A percentile compares a stretch with the other conserved stretches of the same genome.
These are phyloP conservation scores for Oreochromis spilurus DNA, from an alignment of 2,113 vertebrate genomes.

Conservation along the genomic window DNA sequence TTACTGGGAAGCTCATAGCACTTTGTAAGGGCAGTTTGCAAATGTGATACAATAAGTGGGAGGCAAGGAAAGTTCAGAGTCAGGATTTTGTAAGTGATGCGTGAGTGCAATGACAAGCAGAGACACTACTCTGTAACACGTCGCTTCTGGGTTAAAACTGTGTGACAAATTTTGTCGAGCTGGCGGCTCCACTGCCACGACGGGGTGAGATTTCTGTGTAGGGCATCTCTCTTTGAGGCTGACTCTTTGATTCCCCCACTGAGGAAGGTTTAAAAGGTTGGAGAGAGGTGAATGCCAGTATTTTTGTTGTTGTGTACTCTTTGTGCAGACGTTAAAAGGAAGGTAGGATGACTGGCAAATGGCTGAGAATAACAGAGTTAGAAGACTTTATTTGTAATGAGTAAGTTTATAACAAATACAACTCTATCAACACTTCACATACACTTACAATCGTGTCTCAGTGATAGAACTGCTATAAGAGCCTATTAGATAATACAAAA, in stretches of 20 bases:
- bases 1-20: neutral
- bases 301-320: neutral
- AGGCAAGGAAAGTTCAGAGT: neutral
- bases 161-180: neutral
- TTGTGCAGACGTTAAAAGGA: neutral
- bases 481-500: slow-evolving; percentile 35
- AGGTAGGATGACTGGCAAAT: neutral
- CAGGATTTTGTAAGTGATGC: neutral
- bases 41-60: neutral
- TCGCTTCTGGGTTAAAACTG: neutral
- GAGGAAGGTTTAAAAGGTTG: slow-evolving; percentile 2
- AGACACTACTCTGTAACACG: neutral
- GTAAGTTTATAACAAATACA: slow-evolving; percentile 47
- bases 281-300: neutral
- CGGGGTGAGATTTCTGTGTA: neutral
- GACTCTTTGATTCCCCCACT: slow-evolving; percentile 27
- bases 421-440: slow-evolving; percentile 22
- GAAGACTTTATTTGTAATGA: slow-evolving; percentile 64
- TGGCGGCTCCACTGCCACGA: neutral
- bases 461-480: slow-evolving; percentile 16
- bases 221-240: slow-evolving; percentile 28
- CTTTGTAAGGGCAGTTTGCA: neutral
- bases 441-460: slow-evolving; percentile 43
- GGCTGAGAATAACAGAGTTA: slow-evolving; percentile 35
- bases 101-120: neutral